A percentile compares a stretch with the other conserved stretches of the same genome.
Conservation (phyloP, 2,888 invertebrate genomes). For the Cantharis flavilabris region DNA sequence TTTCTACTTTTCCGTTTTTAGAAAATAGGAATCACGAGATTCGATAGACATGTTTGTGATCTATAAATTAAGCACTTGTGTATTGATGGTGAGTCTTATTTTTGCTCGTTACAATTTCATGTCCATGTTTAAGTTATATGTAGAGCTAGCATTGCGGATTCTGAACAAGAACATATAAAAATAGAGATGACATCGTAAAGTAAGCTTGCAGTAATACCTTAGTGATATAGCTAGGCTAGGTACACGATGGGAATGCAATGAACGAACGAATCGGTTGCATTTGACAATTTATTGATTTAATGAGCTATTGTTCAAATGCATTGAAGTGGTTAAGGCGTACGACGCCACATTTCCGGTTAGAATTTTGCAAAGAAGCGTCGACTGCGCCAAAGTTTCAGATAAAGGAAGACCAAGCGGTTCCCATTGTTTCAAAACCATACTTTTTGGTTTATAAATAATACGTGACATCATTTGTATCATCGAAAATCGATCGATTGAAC, state of each 20-base stretch:
- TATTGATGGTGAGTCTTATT: neutral
- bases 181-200: constrained; percentile 26
- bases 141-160: neutral
- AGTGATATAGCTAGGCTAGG: constrained; percentile 2
- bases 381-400: constrained; percentile 7
- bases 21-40: neutral
- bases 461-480: neutral
- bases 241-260: constrained; percentile 21
- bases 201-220: constrained; percentile 10
- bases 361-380: constrained; percentile 43
- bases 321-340: constrained; percentile 52
- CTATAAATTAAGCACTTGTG: neutral
- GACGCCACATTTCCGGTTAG: constrained; percentile 51
- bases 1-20: neutral
- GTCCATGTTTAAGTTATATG: neutral
- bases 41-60: neutral
- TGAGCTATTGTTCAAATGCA: constrained; percentile 53
- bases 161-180: constrained; percentile 1
- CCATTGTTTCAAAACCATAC: neutral
- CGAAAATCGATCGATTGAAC: neutral
- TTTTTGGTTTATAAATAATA: neutral
- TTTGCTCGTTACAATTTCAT: neutral
- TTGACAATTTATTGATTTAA: constrained; percentile 52
- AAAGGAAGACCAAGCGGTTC: neutral
- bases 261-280: constrained; percentile 33